Conservation (phyloP, 2,113 vertebrate species). For the Coreoperca whiteheadi region DNA sequence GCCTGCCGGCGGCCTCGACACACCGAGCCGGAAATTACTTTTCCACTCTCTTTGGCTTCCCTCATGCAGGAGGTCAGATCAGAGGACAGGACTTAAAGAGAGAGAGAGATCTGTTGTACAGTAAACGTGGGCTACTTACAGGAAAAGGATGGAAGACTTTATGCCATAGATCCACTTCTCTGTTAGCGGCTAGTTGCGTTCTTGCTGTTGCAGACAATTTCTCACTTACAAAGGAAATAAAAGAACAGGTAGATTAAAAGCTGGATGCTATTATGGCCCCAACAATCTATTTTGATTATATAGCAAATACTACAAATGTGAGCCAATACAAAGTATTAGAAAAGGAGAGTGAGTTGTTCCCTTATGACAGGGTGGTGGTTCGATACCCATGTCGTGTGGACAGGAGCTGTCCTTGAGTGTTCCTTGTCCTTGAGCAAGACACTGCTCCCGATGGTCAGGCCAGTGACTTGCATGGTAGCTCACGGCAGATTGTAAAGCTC, state of each 20-base stretch:
- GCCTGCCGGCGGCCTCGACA: background rate
- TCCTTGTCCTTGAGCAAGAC: too few relatives aligned
- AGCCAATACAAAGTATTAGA: background rate
- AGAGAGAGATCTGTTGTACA: background rate
- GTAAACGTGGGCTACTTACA: background rate
- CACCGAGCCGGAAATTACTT: constrained; percentile 28
- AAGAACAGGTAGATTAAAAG: background rate
- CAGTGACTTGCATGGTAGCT: too few relatives aligned
- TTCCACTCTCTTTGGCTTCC: background rate
- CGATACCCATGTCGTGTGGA: too few relatives aligned
- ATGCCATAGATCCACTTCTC: background rate
- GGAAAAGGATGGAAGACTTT: background rate
- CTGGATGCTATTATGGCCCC: background rate
- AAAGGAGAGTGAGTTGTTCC: too few relatives aligned
- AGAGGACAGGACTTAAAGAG: background rate
- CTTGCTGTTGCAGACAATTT: background rate
- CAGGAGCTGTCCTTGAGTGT: too few relatives aligned
- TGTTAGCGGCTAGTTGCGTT: background rate
- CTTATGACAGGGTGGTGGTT: too few relatives aligned
- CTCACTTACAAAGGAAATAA: background rate
- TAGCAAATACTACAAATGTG: background rate
- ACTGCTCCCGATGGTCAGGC: too few relatives aligned
- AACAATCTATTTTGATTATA: background rate
- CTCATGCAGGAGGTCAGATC: background rate
- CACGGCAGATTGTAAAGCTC: too few relatives aligned